These are phyloP conservation scores for Melanophora roralis DNA, from an alignment of 2,888 invertebrate species.

Conservation along the genomic window DNA sequence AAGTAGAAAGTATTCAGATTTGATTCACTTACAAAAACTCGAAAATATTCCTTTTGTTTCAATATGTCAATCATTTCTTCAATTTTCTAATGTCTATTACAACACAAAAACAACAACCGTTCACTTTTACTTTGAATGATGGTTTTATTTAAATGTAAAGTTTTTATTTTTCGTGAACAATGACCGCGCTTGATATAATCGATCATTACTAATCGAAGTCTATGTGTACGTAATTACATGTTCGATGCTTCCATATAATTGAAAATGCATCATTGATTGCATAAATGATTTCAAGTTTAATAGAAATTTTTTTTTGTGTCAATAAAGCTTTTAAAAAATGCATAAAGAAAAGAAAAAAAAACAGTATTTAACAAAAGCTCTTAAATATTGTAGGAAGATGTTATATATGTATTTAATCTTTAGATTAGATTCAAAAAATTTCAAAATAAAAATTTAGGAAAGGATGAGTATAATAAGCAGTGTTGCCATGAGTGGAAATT, in stretches of 20 bases:
- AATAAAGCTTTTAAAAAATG: neutral
- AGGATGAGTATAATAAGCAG: too few relatives aligned
- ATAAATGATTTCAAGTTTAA: constrained; percentile 39
- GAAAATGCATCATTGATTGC: constrained; percentile 23
- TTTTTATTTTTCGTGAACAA: constrained; percentile 24
- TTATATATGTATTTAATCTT: too few relatives aligned
- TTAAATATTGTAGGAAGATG: neutral
- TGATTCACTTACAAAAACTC: constrained; percentile 30
- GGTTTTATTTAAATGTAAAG: constrained; percentile 11
- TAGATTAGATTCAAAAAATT: too few relatives aligned
- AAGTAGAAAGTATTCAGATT: constrained; percentile 50
- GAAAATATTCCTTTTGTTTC: constrained; percentile 48
- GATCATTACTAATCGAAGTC: constrained; percentile 53
- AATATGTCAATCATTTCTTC: constrained; percentile 56
- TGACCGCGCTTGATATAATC: constrained; percentile 28
- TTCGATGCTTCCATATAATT: too few relatives aligned
- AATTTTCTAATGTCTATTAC: constrained; percentile 19
- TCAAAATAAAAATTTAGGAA: too few relatives aligned
- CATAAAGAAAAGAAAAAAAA: neutral
- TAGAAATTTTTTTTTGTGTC: neutral
- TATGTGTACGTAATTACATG: neutral
- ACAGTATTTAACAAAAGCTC: neutral
- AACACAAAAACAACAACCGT: constrained; percentile 9
- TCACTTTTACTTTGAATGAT: constrained; percentile 54
- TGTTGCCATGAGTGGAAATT: too few relatives aligned